Percentiles rank a stretch among this genome's conserved stretches.
Evolutionary conservation across 1,140 invertebrate genomes (phyloP).

Genomic region (Dendroctonus valens): DNA sequence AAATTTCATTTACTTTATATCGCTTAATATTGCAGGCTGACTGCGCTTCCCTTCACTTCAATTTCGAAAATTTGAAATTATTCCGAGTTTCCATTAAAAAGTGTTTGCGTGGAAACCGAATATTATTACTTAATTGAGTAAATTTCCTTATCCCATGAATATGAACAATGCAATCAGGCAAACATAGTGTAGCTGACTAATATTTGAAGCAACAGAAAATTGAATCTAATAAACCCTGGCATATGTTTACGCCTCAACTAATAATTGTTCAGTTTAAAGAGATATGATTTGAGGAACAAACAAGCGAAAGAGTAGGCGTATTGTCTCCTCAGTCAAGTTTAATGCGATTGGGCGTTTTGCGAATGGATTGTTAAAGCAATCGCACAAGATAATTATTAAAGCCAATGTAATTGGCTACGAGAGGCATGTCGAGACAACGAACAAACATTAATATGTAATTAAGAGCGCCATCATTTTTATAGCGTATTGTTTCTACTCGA

Average conservation of each 20-base stretch:
- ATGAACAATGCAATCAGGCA: no score
- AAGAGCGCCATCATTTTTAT: slow-evolving; percentile 30
- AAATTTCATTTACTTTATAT: no score
- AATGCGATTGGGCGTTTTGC: slow-evolving; percentile 22
- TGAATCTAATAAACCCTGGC: no score
- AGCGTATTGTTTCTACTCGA: slow-evolving; percentile 26
- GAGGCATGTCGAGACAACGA: slow-evolving; percentile 20
- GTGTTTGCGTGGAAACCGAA: background rate
- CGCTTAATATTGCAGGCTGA: no score
- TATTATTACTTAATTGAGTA: background rate
- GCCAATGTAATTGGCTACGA: slow-evolving; percentile 18
- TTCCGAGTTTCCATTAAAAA: no score
- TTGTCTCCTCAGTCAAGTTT: slow-evolving; percentile 8
- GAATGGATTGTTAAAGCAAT: slow-evolving; percentile 13
- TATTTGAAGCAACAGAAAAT: no score
- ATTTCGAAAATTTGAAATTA: no score
- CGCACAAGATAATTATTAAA: slow-evolving; percentile 26
- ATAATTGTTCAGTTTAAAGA: background rate
- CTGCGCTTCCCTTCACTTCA: no score
- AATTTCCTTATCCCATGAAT: background rate
- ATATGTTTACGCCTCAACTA: no score
- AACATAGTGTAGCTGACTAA: no score
- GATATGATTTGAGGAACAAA: slow-evolving; percentile 11
- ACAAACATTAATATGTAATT: slow-evolving; percentile 32
- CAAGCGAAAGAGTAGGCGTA: slow-evolving; percentile 5